Conservation (phyloP, 2,113 vertebrate genomes). For the Aythya baeri region DNA sequence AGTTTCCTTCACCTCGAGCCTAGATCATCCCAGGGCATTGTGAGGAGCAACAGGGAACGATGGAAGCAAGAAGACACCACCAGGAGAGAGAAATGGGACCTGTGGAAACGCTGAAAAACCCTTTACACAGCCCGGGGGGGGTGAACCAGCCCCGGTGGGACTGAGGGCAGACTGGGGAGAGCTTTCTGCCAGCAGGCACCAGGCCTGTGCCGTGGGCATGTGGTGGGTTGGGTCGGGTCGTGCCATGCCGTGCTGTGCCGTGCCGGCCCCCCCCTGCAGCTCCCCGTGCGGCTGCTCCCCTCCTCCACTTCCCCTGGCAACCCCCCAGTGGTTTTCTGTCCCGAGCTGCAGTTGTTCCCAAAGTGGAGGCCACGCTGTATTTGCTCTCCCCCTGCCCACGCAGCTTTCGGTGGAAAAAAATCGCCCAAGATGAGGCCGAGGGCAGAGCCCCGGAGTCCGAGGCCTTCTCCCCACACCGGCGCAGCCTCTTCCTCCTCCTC, state of each 20-base stretch:
- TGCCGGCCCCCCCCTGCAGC: too few species aligned
- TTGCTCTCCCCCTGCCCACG: background rate
- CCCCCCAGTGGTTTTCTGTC: background rate
- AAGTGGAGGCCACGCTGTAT: fast-evolving
- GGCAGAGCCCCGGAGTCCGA: background rate
- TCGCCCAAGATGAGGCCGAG: background rate
- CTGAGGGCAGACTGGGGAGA: background rate
- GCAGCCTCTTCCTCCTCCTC: too few species aligned
- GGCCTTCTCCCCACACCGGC: background rate
- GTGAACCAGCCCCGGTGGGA: background rate
- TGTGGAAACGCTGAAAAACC: background rate
- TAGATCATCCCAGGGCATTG: background rate
- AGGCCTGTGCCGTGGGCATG: background rate
- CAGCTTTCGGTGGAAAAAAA: background rate
- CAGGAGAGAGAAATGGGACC: too few species aligned
- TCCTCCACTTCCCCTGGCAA: background rate
- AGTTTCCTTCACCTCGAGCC: background rate
- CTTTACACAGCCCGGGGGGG: background rate
- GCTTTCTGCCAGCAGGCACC: fast-evolving
- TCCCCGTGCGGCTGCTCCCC: background rate
- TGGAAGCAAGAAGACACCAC: too few species aligned
- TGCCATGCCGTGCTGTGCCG: too few species aligned
- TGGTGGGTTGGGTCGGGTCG: fast-evolving
- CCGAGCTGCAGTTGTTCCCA: background rate
- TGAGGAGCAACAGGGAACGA: too few species aligned